Evolutionary conservation across 2,888 invertebrate species (phyloP).

Genomic region (Imbricaverruca yamaguchii): DNA sequence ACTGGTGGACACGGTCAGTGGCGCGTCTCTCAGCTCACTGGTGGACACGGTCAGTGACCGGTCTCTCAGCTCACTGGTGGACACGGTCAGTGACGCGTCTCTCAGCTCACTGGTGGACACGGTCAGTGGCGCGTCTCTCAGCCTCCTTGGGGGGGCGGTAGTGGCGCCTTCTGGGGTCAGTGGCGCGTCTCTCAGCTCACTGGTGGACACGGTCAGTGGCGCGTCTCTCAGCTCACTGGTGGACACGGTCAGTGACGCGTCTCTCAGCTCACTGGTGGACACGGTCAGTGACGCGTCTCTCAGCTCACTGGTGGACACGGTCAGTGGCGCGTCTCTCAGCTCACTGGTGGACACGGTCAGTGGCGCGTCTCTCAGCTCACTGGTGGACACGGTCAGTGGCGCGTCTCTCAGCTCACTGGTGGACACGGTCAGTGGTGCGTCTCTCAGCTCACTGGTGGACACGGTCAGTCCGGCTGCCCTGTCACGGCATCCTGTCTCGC

Average conservation of each 20-base stretch:
- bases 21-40: too few relatives aligned
- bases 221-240: conserved; percentile 47
- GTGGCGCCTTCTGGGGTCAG: too few relatives aligned
- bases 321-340: conserved; percentile 42
- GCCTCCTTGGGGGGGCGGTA: too few relatives aligned
- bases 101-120: too few relatives aligned
- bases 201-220: conserved; percentile 45
- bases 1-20: too few relatives aligned
- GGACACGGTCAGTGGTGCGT: conserved; percentile 43
- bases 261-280: conserved; percentile 48
- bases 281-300: conserved; percentile 43
- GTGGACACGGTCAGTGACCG: too few relatives aligned
- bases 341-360: conserved; percentile 46
- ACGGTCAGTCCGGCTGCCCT: conserved; percentile 36
- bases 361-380: conserved; percentile 45
- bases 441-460: conserved; percentile 48
- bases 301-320: conserved; percentile 48
- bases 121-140: too few relatives aligned
- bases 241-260: conserved; percentile 43
- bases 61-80: too few relatives aligned
- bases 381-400: conserved; percentile 45
- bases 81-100: too few relatives aligned
- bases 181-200: conserved; percentile 46
- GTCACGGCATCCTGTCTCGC: too few relatives aligned
- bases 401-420: conserved; percentile 47